phyloP scores from a whole-genome alignment of 2,888 invertebrate genomes.

The Temnothorax ravouxi region DNA sequence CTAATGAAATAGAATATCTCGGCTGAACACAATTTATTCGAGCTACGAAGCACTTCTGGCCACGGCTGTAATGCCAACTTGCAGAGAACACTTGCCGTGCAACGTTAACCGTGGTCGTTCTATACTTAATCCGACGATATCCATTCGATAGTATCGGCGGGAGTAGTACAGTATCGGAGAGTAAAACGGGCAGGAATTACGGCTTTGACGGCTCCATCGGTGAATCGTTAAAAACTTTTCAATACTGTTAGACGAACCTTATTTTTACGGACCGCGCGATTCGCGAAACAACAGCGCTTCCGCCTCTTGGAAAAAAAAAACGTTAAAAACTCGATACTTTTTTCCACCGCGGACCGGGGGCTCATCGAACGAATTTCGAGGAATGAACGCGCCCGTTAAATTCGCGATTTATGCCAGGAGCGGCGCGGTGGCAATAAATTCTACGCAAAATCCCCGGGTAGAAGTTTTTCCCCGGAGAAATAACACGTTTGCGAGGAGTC shows the following conservation, averaged over 20 bases:
- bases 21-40: conserved; percentile 1
- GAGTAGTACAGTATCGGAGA: conserved; percentile 13
- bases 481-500: conserved; percentile 38
- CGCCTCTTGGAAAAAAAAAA: conserved; percentile 4
- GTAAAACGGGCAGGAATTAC: conserved; percentile 34
- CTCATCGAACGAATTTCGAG: conserved; percentile 52
- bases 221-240: conserved; percentile 54
- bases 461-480: conserved; percentile 32
- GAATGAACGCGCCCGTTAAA: conserved; percentile 45
- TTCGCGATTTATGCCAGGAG: conserved; percentile 52
- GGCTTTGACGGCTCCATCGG: conserved; percentile 41
- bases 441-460: conserved; percentile 42
- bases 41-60: conserved; percentile 5
- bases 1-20: neutral
- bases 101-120: conserved; percentile 42
- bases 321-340: conserved; percentile 39
- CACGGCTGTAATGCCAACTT: conserved; percentile 23
- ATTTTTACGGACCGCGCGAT: conserved; percentile 45
- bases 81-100: conserved; percentile 16
- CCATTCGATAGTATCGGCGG: conserved; percentile 32
- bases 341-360: neutral
- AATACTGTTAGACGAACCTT: conserved; percentile 38
- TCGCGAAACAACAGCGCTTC: conserved; percentile 30
- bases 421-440: conserved; percentile 45
- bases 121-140: conserved; percentile 44